phyloP scores from a whole-genome alignment of 1,140 invertebrate genomes.

The Neelides sp. region DNA sequence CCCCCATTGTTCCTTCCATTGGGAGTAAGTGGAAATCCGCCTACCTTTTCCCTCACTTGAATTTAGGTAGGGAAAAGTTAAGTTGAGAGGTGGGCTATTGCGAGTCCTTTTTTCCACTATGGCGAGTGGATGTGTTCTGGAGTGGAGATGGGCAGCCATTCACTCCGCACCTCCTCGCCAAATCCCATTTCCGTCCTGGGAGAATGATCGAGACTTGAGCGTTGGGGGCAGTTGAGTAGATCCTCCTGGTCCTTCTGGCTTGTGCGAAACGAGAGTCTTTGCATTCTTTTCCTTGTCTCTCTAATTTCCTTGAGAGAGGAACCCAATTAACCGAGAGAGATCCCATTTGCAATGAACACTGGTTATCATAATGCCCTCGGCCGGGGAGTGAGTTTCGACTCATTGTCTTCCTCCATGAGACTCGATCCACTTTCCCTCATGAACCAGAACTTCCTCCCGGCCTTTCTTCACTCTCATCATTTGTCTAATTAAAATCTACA shows the following conservation, averaged over 20 bases:
- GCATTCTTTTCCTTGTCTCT: not conserved
- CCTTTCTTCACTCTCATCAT: constrained; percentile 24
- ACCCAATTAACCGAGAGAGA: constrained; percentile 19
- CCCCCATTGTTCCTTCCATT: too few relatives aligned
- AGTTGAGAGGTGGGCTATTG: too few relatives aligned
- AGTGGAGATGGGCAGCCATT: not conserved
- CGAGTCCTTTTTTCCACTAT: too few relatives aligned
- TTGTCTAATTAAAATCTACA: constrained; percentile 31
- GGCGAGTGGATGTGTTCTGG: too few relatives aligned
- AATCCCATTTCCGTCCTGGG: not conserved
- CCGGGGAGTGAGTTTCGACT: not conserved
- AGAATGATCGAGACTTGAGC: not conserved
- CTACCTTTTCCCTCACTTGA: too few relatives aligned
- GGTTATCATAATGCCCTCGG: constrained; percentile 17
- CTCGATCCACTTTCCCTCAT: constrained; percentile 1
- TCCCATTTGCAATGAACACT: constrained; percentile 26
- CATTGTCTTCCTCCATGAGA: not conserved
- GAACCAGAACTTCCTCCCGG: constrained; percentile 22
- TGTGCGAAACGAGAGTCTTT: too few relatives aligned
- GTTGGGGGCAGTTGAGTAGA: not conserved
- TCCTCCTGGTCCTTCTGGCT: not conserved
- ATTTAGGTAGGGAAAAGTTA: too few relatives aligned
- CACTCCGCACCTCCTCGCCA: not conserved
- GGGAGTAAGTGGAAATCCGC: too few relatives aligned
- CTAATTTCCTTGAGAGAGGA: not conserved